These are phyloP conservation scores for Heterochromis multidens DNA, from an alignment of 2,113 vertebrate species.

Conservation along the genomic window DNA sequence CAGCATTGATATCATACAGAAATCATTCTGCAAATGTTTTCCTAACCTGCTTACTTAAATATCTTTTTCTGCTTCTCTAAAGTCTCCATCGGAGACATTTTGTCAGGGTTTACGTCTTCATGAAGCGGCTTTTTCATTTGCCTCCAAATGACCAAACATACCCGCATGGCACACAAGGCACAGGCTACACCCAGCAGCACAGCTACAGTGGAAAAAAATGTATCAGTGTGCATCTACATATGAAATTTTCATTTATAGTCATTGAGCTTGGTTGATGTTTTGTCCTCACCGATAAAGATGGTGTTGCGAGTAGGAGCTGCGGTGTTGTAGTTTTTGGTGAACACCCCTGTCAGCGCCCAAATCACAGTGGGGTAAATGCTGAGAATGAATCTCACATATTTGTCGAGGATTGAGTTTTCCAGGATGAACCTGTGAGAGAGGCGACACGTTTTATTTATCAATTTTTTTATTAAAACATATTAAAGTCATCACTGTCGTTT, in stretches of 20 bases:
- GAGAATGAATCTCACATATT: constrained; percentile 48
- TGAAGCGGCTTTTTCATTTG: constrained; percentile 55
- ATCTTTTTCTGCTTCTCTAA: constrained; percentile 54
- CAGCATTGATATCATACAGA: not conserved
- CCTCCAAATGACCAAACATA: constrained; percentile 50
- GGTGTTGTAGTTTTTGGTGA: constrained; percentile 17
- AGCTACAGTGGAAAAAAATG: constrained; percentile 21
- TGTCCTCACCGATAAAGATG: constrained; percentile 37
- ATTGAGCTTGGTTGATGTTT: not conserved
- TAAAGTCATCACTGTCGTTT: not conserved
- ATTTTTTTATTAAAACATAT: not conserved
- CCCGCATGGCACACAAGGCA: constrained; percentile 10
- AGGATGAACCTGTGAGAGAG: constrained; percentile 46
- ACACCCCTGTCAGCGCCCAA: constrained; percentile 48
- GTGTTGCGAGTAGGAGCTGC: not conserved
- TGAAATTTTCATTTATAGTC: not conserved
- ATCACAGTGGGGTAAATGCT: constrained; percentile 48
- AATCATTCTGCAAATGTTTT: not conserved
- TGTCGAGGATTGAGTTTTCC: constrained; percentile 45
- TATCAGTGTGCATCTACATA: not conserved
- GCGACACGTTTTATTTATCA: not conserved
- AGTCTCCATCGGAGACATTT: constrained; percentile 54
- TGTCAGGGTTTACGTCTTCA: not conserved
- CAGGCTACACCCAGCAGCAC: constrained; percentile 47
- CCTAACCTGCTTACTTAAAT: constrained; percentile 7